Base-by-base conservation (phyloP, 2,797 vertebrate genomes). In the Ara ararauna region DNA sequence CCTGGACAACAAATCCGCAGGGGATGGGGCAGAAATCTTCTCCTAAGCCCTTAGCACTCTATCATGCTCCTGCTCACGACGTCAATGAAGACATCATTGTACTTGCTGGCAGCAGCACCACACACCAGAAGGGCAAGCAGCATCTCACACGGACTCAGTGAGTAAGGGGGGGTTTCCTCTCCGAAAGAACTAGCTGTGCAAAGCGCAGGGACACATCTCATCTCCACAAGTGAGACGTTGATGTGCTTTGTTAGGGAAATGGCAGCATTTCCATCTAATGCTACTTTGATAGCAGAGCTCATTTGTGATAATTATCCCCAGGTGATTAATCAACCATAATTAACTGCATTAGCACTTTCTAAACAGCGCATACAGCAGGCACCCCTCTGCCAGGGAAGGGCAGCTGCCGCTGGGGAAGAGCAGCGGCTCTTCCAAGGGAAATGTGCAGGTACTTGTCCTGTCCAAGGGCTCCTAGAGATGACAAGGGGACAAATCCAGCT, bases 291-390 rank as follows among this genome's bases (percentile, higher is more conserved):
- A 84, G 24, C 40, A 80, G 86, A 89, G 65, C 73, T 87, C 6
- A 24, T 74, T 80, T 72, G 78, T 77, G 61, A 44, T 90, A 94
- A 93, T 97, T 83, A 97, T 87, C 75, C 92, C 87, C 89, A 89
- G 79, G 91, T 92, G 89, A 85, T 92, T 91, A 92, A 96, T 96
- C 81, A 93, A 56, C 77, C 65, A 24, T 90, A 93, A 89, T 94
- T 91, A 95, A 95, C 83, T 50, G 30, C 72, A 74, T 94, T 92
- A 94, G 68, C 45, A 54, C 91, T 94, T 77, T 74, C 90, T 75
- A 88, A 95, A 85, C 72, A 66, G 75, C 2, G 10, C 44, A 30
- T 17, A 58, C 73, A 88, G 75, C 44, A 84, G 50, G 50, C 17
- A 64, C 10, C 7, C 19, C 44, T 85, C 45, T 66, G 79, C 73